Percentiles rank a stretch among this genome's conserved stretches.
Evolutionary conservation across 2,113 vertebrate genomes (phyloP).

Genomic region (Carassius carassius): DNA sequence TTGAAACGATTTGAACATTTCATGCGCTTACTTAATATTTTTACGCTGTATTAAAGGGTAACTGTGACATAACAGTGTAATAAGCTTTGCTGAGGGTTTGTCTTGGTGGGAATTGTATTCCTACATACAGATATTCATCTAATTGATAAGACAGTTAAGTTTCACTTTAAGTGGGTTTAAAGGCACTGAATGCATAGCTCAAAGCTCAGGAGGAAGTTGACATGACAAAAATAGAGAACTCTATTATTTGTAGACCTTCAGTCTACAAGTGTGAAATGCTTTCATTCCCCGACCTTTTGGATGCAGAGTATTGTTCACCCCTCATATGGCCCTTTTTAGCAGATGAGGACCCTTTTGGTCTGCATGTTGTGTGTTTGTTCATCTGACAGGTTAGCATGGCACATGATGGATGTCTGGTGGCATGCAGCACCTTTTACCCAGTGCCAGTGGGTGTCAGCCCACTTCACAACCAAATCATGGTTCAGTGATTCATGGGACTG

Average conservation of each 20-base stretch:
- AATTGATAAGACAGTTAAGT: background rate
- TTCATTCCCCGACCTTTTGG: background rate
- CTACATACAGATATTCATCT: background rate
- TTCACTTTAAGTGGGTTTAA: background rate
- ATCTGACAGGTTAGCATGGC: constrained; percentile 29
- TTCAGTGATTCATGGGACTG: background rate
- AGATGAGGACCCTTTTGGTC: constrained; percentile 41
- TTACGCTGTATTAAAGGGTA: background rate
- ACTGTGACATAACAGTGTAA: background rate
- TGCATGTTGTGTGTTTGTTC: constrained; percentile 26
- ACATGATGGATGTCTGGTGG: constrained; percentile 29
- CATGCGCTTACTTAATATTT: background rate
- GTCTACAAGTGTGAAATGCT: background rate
- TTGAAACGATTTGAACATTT: background rate
- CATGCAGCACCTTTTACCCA: background rate
- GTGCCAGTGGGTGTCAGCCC: background rate
- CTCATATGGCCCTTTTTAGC: background rate
- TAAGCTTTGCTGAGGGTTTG: background rate
- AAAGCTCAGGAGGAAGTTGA: background rate
- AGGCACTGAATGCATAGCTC: background rate
- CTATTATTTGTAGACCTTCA: background rate
- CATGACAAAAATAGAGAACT: background rate
- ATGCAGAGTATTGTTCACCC: background rate
- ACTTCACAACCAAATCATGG: background rate
- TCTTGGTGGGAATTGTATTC: background rate